Conservation (phyloP, 2,888 invertebrate species). For the Amiota minor region DNA sequence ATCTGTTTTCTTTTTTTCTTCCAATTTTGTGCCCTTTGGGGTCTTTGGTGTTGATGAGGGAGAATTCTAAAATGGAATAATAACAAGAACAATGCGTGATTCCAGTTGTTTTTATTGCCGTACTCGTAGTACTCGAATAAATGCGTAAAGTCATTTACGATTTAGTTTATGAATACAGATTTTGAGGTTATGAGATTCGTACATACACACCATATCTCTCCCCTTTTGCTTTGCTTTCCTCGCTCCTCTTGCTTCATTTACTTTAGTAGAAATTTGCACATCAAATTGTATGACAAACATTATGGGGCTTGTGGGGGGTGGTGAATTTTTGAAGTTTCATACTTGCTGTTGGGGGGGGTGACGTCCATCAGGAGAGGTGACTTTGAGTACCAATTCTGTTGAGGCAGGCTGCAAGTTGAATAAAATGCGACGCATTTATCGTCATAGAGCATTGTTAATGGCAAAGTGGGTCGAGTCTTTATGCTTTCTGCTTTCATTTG, state of each 20-base stretch:
- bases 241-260: too few relatives aligned
- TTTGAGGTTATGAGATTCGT: slow-evolving; percentile 20
- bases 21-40: background rate
- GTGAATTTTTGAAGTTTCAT: too few relatives aligned
- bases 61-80: slow-evolving; percentile 3
- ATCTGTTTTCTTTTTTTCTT: background rate
- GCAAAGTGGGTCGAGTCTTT: slow-evolving; percentile 1
- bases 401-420: too few relatives aligned
- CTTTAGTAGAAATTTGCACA: too few relatives aligned
- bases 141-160: slow-evolving; percentile 32
- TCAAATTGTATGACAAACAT: too few relatives aligned
- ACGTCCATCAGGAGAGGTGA: background rate
- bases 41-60: background rate
- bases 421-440: too few relatives aligned
- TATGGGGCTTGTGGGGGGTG: too few relatives aligned
- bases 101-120: slow-evolving; percentile 39
- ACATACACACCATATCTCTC: background rate
- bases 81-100: slow-evolving; percentile 45
- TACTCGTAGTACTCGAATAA: slow-evolving; percentile 34
- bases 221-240: background rate
- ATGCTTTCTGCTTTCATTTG: background rate
- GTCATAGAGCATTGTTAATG: background rate
- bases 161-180: slow-evolving; percentile 33
- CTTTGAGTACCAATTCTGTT: background rate
- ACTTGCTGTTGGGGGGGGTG: too few relatives aligned